Evolutionary conservation across 2,113 vertebrate species (phyloP), one percentile per base, ranked within the genome.

Genomic region (Chroicocephalus ridibundus): DNA sequence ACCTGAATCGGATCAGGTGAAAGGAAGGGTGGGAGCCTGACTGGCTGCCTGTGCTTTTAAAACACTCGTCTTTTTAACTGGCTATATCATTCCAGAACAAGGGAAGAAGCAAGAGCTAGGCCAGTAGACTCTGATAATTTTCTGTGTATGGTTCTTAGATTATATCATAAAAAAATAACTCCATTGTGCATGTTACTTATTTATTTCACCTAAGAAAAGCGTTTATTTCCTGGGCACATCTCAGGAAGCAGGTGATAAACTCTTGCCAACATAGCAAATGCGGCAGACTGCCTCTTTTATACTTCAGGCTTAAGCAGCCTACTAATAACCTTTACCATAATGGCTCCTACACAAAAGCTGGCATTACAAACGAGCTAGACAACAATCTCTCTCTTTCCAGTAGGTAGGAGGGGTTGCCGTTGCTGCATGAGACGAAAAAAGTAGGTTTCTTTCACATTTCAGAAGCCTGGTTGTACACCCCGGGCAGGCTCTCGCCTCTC

Each of bases 171-270:
- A 68, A 78, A 74, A 19, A 8, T n/a, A 68, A 60, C 31, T 61
- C 38, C 16, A 7, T 2, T 2, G 0, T 15, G 58, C 5, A 9
- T 6, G 34, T 26, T 26, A 40, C 1, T 4, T 4, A 32, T 10
- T 17, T 58, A 38, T 40, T 84, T 68, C 29, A 44, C 31, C 17
- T 40, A 22, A 74, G 31, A 74, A 90, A 70, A 6, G 21, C 15
- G 10, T 54, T 80, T 80, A 40, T 36, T 75, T 62, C 34, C 32
- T 17, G 10, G 20, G 27, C 8, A 20, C 17, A 10, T 5, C 26
- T 69, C 57, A 18, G 25, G 57, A 64, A 62, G 36, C 0, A 2
- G 13, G 18, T 16, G n/a, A 75, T 26, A 21, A 91, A n/a, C 9
- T 54, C 46, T 14, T 49, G 22, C 2, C 47, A 22, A 11, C 8